Base-by-base conservation (phyloP, 2,888 invertebrate genomes). In the Pterobdella sp. region DNA sequence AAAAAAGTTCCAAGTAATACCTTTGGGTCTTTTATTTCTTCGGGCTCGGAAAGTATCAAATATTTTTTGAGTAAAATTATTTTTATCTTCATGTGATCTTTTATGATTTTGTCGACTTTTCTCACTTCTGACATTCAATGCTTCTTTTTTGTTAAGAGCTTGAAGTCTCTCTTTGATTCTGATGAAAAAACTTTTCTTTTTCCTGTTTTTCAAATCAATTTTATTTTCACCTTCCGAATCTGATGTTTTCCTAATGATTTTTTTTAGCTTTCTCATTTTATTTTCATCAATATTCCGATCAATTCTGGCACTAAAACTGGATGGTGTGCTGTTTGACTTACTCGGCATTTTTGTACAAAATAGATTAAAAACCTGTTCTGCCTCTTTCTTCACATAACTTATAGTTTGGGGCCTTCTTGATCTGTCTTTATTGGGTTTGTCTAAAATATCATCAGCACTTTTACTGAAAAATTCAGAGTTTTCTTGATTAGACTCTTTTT, bases 121-220 rank as follows among this genome's bases (percentile, higher is more conserved):
- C 3, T 7, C 60, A 14, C n/a, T 26, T 26, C 60, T 56, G 4
- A 18, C 26, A n/a, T 56, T 22, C 60, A 56, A n/a, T n/a, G 60
- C n/a, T 26, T 56, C 60, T 56, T 56, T 56, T 3, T n/a, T 56
- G 60, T 56, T 56, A 26, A 56, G 60, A 56, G 60, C 60, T 56
- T n/a, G 4, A 22, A 56, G 18, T 7, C 60, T 22, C n/a, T 56
- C 60, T 56, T 56, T 7, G 4, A 56, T 7, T 3, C 60, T 4
- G 4, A 26, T 56, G n/a, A 56, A 56, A n/a, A 56, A 7, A 22
- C 60, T 56, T 56, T 56, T 56, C 60, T 56, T 56, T n/a, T n/a
- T 56, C 3, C 60, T 22, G 18, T 56, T 26, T 26, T 56, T 26
- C 4, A 4, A 14, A 26, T 56, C 4, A 3, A 3, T 22, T n/a